Evolutionary conservation across 2,888 invertebrate genomes (phyloP), one percentile per base, ranked within the genome.

Genomic region (Odontothrips loti): DNA sequence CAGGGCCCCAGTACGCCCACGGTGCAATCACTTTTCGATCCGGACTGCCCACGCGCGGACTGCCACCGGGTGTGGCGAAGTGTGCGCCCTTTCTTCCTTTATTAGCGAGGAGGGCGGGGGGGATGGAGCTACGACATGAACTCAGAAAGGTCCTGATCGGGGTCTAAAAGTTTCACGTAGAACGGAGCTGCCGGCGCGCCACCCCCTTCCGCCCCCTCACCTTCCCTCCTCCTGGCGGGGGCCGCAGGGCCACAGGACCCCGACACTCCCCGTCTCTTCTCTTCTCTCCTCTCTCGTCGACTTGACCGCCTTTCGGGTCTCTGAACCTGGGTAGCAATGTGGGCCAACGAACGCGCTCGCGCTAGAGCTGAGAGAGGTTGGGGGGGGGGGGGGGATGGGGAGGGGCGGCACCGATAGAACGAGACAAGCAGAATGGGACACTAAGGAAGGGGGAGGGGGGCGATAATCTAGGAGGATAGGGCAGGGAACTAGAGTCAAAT

Each of bases 321-420:
- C 68, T 75, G 68, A 75, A 75, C 68, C 68, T 75, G 68, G 23
- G 68, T 75, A 27, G 68, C 68, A 75, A 75, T 75, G 68, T 75
- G 68, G 68, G 68, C 68, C 68, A 75, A 75, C 68, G 68, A 75
- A 27, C 23, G 68, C 68, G 23, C 68, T 58, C 17, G 58, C 10
- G 34, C 58, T 58, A 58, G 17, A 58, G 58, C 58, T 1, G 58
- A 3, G 51, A 6, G 51, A 51, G 51, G 58, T 11, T 11, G 17
- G 58, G 58, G 68, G 51, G 68, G 23, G 68, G 68, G 12, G 68
- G 12, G 23, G 23, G 68, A 68, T n/a, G 1, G 68, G 68, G n/a
- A 23, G 68, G 68, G 68, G 9, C 68, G 58, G 58, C 58, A 17
- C 15, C 17, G 34, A 43, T 43, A 43, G 34, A 43, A 43, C 34